Conservation (phyloP, 2,888 invertebrate species). For the Phaedon cochleariae region DNA sequence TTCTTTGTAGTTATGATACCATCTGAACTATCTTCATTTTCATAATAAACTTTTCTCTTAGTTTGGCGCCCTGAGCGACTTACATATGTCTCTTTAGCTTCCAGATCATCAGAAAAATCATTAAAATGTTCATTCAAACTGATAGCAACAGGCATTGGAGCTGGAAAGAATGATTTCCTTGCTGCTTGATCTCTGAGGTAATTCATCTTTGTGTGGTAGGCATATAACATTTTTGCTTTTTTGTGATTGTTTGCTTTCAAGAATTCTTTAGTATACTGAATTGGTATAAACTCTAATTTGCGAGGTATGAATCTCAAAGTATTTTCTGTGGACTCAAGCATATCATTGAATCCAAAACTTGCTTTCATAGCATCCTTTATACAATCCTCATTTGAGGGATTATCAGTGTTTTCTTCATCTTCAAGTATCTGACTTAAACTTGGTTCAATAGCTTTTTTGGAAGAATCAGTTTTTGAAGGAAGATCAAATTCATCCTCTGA, state of each 20-base stretch:
- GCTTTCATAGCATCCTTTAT: slow-evolving; percentile 31
- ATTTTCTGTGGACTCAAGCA: slow-evolving; percentile 32
- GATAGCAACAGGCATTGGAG: slow-evolving; percentile 21
- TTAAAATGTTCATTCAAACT: slow-evolving; percentile 3
- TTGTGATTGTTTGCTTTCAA: slow-evolving; percentile 19
- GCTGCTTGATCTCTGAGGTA: slow-evolving; percentile 21
- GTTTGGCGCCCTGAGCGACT: slow-evolving; percentile 32
- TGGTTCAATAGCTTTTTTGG: slow-evolving; percentile 10
- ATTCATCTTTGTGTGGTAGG: slow-evolving; percentile 31
- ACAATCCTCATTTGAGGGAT: neutral
- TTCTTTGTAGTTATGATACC: slow-evolving; percentile 20
- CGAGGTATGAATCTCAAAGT: slow-evolving; percentile 32
- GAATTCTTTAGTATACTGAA: slow-evolving; percentile 37
- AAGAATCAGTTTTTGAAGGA: neutral
- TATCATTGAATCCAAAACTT: slow-evolving; percentile 40
- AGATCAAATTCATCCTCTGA: neutral
- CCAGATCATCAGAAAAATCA: slow-evolving; percentile 2
- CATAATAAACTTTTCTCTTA: slow-evolving; percentile 31
- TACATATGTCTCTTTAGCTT: slow-evolving; percentile 27
- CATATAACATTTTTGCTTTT: slow-evolving; percentile 30
- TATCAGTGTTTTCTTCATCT: slow-evolving; percentile 16
- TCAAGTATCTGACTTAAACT: neutral
- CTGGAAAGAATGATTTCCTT: slow-evolving; percentile 27
- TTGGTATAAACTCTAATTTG: slow-evolving; percentile 30
- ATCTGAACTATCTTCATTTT: slow-evolving; percentile 28